These are phyloP conservation scores for Helobdella robusta DNA, from an alignment of 2,888 invertebrate species.

Conservation along the genomic window DNA sequence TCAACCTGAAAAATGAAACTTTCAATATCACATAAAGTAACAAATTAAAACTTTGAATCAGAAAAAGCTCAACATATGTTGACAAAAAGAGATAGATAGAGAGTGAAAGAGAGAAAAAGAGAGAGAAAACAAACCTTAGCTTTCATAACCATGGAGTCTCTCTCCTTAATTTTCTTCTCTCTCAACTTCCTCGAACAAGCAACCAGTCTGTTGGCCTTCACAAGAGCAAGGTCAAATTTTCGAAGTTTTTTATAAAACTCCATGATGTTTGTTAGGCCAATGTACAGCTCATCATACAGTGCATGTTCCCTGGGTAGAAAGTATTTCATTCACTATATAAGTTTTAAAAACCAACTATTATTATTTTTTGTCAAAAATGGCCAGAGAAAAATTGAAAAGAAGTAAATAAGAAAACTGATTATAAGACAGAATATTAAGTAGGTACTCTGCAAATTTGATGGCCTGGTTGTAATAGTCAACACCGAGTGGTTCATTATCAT, in stretches of 20 bases:
- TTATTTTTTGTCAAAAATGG: too few relatives aligned
- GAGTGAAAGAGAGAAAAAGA: neutral
- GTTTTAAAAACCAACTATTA: neutral
- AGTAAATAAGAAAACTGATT: too few relatives aligned
- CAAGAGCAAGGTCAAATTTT: neutral
- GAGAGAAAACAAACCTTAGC: constrained; percentile 7
- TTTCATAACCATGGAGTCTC: neutral
- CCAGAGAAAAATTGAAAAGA: too few relatives aligned
- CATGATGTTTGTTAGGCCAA: neutral
- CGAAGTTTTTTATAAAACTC: neutral
- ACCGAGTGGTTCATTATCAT: neutral
- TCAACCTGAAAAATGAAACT: too few relatives aligned
- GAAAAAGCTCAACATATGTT: too few relatives aligned
- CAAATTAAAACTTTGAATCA: too few relatives aligned
- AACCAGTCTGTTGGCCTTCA: neutral
- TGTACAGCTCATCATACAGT: constrained; percentile 11
- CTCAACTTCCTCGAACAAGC: neutral
- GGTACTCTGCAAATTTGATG: constrained; percentile 15
- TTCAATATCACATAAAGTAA: too few relatives aligned
- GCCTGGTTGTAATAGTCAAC: constrained; percentile 9
- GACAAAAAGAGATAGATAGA: neutral
- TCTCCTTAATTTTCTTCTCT: neutral
- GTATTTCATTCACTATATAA: neutral
- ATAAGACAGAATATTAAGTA: too few relatives aligned
- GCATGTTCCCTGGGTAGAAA: constrained; percentile 6